phyloP scores from a whole-genome alignment of 2,888 invertebrate genomes.

The Pasiphila rectangulata region DNA sequence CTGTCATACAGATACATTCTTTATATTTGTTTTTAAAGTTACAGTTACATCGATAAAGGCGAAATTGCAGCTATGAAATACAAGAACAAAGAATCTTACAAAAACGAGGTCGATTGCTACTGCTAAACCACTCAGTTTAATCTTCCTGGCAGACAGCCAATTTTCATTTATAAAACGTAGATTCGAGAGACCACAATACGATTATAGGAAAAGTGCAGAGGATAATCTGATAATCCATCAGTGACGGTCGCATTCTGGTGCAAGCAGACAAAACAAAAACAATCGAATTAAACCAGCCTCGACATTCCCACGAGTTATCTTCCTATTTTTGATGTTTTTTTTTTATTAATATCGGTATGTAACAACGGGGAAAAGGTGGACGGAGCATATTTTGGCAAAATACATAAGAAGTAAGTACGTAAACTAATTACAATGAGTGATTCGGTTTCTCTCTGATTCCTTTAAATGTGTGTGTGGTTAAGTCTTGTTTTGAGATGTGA shows the following conservation, averaged over 20 bases:
- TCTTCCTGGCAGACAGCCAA: slow-evolving; percentile 23
- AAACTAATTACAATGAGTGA: too few relatives aligned
- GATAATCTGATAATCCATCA: slow-evolving; percentile 59
- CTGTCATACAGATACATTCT: too few relatives aligned
- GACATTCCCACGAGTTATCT: slow-evolving; percentile 64
- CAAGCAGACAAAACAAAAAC: slow-evolving; percentile 52
- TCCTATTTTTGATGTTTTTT: slow-evolving; percentile 34
- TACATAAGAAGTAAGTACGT: too few relatives aligned
- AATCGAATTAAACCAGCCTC: slow-evolving; percentile 54
- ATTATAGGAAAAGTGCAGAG: slow-evolving; percentile 47
- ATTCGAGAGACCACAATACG: slow-evolving; percentile 26
- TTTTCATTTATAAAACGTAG: slow-evolving; percentile 26
- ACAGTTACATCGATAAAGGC: too few relatives aligned
- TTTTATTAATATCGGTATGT: slow-evolving; percentile 14
- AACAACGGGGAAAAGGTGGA: slow-evolving; percentile 9
- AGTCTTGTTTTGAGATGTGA: too few relatives aligned
- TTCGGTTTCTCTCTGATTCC: too few relatives aligned
- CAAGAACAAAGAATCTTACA: slow-evolving; percentile 14
- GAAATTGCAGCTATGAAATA: neutral
- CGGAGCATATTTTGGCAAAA: too few relatives aligned
- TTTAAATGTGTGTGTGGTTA: too few relatives aligned
- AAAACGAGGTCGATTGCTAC: slow-evolving; percentile 24
- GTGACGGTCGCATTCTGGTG: slow-evolving; percentile 42
- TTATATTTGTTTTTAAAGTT: too few relatives aligned
- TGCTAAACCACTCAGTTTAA: slow-evolving; percentile 20